Percentiles rank a stretch among this genome's conserved stretches.
Conservation (phyloP, 2,888 invertebrate genomes). For the Megaustenia siamemsis region DNA sequence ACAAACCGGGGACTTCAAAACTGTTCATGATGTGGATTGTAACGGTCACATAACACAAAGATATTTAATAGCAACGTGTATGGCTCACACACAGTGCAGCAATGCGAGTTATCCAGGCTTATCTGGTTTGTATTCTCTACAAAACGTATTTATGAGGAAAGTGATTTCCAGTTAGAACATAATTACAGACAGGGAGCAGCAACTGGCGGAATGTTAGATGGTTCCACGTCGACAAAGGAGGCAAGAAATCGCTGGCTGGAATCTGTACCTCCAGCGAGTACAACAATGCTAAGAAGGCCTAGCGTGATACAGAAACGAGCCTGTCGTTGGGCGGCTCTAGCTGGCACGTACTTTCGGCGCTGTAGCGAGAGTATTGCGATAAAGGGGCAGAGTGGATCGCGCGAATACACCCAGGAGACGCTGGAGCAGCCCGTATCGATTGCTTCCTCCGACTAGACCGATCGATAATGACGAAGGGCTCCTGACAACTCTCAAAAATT, state of each 20-base stretch:
- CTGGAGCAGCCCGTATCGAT: slow-evolving; percentile 40
- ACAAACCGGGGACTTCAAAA: slow-evolving; percentile 19
- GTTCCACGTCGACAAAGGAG: not conserved
- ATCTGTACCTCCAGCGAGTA: not conserved
- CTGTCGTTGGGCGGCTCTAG: not conserved
- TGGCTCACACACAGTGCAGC: not conserved
- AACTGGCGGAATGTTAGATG: not conserved
- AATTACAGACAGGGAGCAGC: not conserved
- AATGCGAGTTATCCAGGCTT: not conserved
- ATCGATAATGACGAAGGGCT: slow-evolving; percentile 46
- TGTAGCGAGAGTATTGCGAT: slow-evolving; percentile 43
- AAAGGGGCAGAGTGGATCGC: slow-evolving; percentile 16
- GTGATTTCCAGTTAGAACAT: not conserved
- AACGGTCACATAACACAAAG: not conserved
- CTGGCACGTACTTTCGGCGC: not conserved
- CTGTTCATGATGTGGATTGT: slow-evolving; percentile 2
- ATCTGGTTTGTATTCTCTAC: not conserved
- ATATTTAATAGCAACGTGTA: not conserved
- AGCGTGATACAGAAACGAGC: slow-evolving; percentile 37
- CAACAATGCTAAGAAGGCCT: slow-evolving; percentile 21
- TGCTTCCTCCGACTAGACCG: slow-evolving; percentile 28
- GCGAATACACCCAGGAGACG: slow-evolving; percentile 42
- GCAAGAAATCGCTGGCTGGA: not conserved
- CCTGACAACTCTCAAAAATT: slow-evolving; percentile 25
- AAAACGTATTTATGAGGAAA: not conserved